phyloP scores from a whole-genome alignment of 2,888 invertebrate genomes.

The Entomobrya multifasciata region DNA sequence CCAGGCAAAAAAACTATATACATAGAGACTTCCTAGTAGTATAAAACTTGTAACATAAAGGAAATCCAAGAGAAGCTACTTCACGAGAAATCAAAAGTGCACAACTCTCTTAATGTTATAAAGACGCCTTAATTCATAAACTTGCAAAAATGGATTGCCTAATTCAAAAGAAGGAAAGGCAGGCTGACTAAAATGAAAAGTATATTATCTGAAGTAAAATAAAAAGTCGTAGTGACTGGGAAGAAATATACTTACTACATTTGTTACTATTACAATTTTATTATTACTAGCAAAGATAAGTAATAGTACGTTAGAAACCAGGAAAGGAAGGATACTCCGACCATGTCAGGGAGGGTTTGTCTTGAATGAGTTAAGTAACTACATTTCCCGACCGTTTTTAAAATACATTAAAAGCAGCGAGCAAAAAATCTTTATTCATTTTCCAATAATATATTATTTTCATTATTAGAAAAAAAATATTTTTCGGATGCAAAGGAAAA shows the following conservation, averaged over 20 bases:
- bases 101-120: not conserved
- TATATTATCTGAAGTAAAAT: not conserved
- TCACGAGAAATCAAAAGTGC: conserved; percentile 30
- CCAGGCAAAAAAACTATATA: conserved; percentile 5
- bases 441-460: conserved; percentile 16
- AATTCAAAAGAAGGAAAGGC: conserved; percentile 19
- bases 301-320: not conserved
- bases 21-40: no score
- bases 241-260: no score
- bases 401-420: not conserved
- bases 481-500: conserved; percentile 1
- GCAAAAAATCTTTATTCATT: conserved; percentile 8
- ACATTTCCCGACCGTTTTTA: not conserved
- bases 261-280: no score
- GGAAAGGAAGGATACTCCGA: not conserved
- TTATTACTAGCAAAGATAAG: no score
- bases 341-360: conserved; percentile 43
- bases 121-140: conserved; percentile 37
- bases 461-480: conserved; percentile 25
- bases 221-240: not conserved
- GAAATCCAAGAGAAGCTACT: conserved; percentile 17
- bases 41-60: not conserved
- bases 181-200: not conserved
- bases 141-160: conserved; percentile 43
- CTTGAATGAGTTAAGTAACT: conserved; percentile 63